These are phyloP conservation scores for Diaphora mendica DNA, from an alignment of 2,888 invertebrate species.

Conservation along the genomic window DNA sequence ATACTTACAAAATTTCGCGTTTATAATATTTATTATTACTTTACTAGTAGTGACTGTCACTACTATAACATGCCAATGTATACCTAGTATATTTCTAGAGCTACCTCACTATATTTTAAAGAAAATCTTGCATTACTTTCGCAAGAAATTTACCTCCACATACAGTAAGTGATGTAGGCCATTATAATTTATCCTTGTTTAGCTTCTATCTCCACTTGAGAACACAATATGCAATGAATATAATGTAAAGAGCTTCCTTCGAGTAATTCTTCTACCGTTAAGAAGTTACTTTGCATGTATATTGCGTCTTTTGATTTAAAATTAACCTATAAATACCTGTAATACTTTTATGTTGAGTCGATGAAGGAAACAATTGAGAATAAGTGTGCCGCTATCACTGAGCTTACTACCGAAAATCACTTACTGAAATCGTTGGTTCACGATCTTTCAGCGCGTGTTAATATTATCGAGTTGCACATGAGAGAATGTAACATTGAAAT, in stretches of 20 bases:
- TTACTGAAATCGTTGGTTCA: too few species aligned
- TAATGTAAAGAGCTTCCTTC: neutral
- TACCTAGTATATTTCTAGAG: neutral
- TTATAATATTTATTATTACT: too few species aligned
- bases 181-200: neutral
- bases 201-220: conserved; percentile 1
- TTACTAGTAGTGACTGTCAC: neutral
- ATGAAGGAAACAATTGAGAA: too few species aligned
- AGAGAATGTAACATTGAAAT: too few species aligned
- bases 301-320: conserved; percentile 6
- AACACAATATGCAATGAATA: conserved; percentile 2
- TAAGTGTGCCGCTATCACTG: too few species aligned
- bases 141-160: neutral
- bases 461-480: too few species aligned
- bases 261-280: conserved; percentile 5
- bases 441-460: too few species aligned
- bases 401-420: too few species aligned
- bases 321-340: neutral
- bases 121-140: neutral
- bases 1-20: too few species aligned
- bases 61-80: neutral
- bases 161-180: neutral
- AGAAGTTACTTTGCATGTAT: neutral
- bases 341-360: too few species aligned
- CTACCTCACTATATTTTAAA: neutral